Conservation (phyloP, 92 coral and sea anemone genomes). For the Zoanthus gigantus region DNA sequence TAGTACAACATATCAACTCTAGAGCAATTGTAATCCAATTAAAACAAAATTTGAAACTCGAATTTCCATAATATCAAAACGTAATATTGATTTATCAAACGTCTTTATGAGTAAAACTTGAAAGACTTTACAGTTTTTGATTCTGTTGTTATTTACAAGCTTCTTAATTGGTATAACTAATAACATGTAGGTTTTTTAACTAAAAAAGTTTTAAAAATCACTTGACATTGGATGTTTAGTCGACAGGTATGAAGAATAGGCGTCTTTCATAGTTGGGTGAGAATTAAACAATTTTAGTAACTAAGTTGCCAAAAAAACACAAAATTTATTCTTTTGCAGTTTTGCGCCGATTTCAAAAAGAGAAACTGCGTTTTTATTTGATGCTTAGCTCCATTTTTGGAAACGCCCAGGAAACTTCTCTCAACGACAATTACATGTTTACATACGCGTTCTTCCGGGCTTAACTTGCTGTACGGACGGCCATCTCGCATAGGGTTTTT, state of each 20-base stretch:
- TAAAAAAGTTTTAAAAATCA: conserved; percentile 6
- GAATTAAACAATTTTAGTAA: background rate
- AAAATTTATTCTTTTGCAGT: background rate
- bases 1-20: background rate
- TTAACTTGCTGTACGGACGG: conserved; percentile 64
- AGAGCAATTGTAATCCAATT: conserved; percentile 43
- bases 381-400: conserved; percentile 36
- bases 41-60: background rate
- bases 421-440: conserved; percentile 39
- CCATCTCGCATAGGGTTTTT: conserved; percentile 75
- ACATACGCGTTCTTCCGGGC: conserved; percentile 80
- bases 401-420: conserved; percentile 51
- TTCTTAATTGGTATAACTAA: background rate
- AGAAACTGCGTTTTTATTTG: background rate
- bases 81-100: background rate
- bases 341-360: background rate
- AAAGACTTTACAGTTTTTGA: background rate
- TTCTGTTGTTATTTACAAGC: background rate
- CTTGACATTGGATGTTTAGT: conserved; percentile 24
- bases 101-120: background rate
- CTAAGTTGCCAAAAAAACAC: background rate
- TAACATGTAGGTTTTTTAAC: background rate
- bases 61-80: background rate
- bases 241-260: background rate
- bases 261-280: background rate